Base-by-base conservation (phyloP, 2,888 invertebrate genomes). In the Cheiracanthium punctorium region DNA sequence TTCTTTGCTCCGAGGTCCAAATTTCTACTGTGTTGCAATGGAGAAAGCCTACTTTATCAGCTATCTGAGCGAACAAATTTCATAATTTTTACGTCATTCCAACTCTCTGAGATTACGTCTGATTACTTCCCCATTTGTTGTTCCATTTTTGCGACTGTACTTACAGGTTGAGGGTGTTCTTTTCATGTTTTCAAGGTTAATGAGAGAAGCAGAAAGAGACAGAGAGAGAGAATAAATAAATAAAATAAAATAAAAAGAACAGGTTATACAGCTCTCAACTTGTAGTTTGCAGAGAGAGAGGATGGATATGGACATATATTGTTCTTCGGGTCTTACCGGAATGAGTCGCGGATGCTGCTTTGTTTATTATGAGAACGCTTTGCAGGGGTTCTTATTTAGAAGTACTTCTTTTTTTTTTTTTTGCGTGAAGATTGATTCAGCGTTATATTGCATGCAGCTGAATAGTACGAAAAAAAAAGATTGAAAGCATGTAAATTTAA, bases 51-150 rank as follows among this genome's bases (percentile, higher is more conserved):
- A 77, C 33, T n/a, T n/a, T n/a, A n/a, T n/a, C n/a, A n/a, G n/a
- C n/a, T n/a, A n/a, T n/a, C n/a, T n/a, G 48, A n/a, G 70, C 24
- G 30, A 48, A 32, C n/a, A 32, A 71, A 32, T 79, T 79, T 20
- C 80, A 43, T 73, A 80, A 73, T 80, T 73, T 73, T 72, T 80
- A 73, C 65, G 41, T 80, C 73, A 80, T 37, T 65, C 64, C 64
- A 24, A 30, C 12, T 20, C 29, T n/a, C 30, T 70, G 58, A 69
- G 64, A 30, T 80, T 58, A 20, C 41, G 32, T 20, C 71, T 43
- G 20, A 64, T 41, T 14, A 73, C 73, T 80, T 80, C 80, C 80
- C 67, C n/a, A 30, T n/a, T 80, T 43, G 41, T 20, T 65, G 80
- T 67, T 65, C 72, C 58, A 33, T 28, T 20, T 72, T 73, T 20